Evolutionary conservation across 1,140 invertebrate genomes (phyloP).

Genomic region (Zaprionus gabonicus): DNA sequence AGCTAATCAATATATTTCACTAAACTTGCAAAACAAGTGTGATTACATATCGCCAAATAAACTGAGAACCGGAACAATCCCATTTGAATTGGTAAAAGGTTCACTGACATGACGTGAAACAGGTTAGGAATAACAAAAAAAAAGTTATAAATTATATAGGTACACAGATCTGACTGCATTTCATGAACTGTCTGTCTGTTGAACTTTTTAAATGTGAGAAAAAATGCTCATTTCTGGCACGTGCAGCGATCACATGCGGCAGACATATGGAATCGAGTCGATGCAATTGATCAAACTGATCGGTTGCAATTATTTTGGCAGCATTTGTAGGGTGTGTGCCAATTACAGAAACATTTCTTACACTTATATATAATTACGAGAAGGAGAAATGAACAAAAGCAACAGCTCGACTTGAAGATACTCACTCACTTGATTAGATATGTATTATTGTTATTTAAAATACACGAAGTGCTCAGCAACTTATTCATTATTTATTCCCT

Average conservation of each 20-base stretch:
- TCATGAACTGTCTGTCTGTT: constrained; percentile 13
- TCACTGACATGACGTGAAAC: constrained; percentile 31
- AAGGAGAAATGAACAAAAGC: constrained; percentile 30
- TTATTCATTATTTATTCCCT: not conserved
- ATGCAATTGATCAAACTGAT: constrained; percentile 21
- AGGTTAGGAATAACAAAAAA: constrained; percentile 17
- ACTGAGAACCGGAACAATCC: constrained; percentile 18
- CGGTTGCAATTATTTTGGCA: constrained; percentile 61
- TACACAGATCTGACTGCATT: not conserved
- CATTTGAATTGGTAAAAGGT: constrained; percentile 27
- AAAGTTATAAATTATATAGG: constrained; percentile 14
- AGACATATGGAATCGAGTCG: constrained; percentile 17
- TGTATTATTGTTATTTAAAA: not conserved
- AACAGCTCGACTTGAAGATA: constrained; percentile 11
- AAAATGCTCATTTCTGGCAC: not conserved
- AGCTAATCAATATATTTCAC: not conserved
- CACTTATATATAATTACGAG: constrained; percentile 44
- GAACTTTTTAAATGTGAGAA: constrained; percentile 2
- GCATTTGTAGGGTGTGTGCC: constrained; percentile 23
- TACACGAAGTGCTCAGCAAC: not conserved
- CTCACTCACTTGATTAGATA: not conserved
- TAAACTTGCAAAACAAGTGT: not conserved
- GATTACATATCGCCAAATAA: constrained; percentile 3
- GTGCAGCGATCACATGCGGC: constrained; percentile 27
- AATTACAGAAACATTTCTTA: constrained; percentile 46